Percentiles rank a stretch among this genome's conserved stretches.
phyloP scores from a whole-genome alignment of 1,140 invertebrate species.

The Drosophila rhopaloa region DNA sequence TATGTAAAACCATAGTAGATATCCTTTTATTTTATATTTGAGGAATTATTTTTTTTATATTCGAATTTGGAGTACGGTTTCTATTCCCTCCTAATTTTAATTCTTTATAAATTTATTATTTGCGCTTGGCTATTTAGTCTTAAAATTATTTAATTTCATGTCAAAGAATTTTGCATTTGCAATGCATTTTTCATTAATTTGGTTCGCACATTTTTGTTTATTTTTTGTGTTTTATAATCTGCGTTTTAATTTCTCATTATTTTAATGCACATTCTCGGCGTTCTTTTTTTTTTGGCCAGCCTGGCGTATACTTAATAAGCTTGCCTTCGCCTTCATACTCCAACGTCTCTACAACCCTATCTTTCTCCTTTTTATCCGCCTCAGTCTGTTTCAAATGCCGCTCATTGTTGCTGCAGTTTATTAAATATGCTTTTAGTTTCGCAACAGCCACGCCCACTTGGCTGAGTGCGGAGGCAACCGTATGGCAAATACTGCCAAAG shows the following conservation, averaged over 20 bases:
- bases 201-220: background rate
- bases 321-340: constrained; percentile 24
- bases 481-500: constrained; percentile 56
- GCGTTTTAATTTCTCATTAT: constrained; percentile 54
- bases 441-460: constrained; percentile 39
- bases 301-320: constrained; percentile 58
- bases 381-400: constrained; percentile 26
- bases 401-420: constrained; percentile 54
- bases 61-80: too few species aligned
- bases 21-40: too few species aligned
- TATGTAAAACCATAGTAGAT: too few species aligned
- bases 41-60: too few species aligned
- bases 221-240: constrained; percentile 29
- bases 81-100: too few species aligned
- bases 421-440: constrained; percentile 62
- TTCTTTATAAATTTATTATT: background rate
- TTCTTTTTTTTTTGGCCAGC: constrained; percentile 42
- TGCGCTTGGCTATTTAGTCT: background rate
- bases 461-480: constrained; percentile 24
- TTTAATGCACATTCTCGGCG: constrained; percentile 51
- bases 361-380: constrained; percentile 1
- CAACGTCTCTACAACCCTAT: background rate
- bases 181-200: constrained; percentile 13
- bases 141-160: constrained; percentile 1
- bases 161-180: background rate